Evolutionary conservation across 2,113 vertebrate genomes (phyloP).

Genomic region (Notothenia rossii): DNA sequence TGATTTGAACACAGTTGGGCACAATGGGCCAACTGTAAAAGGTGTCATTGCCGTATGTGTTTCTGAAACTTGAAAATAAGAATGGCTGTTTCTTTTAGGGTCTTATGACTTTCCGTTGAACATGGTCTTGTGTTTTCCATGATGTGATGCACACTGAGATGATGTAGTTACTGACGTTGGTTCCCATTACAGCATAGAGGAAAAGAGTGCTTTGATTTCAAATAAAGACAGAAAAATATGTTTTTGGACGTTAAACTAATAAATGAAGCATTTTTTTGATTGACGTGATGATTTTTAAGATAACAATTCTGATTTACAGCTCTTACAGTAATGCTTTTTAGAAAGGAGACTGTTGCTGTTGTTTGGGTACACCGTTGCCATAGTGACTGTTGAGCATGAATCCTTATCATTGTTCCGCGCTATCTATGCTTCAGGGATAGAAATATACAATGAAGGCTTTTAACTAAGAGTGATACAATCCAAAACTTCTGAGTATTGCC

Average conservation of each 20-base stretch:
- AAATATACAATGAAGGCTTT: constrained; percentile 57
- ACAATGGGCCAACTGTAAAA: constrained; percentile 77
- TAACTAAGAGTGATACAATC: not conserved
- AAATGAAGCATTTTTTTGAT: not conserved
- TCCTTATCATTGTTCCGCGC: constrained; percentile 50
- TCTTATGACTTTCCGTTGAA: constrained; percentile 34
- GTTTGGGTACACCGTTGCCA: constrained; percentile 59
- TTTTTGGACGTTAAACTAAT: not conserved
- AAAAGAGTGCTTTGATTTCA: not conserved
- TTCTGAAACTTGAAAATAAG: constrained; percentile 53
- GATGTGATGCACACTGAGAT: constrained; percentile 48
- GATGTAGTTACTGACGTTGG: constrained; percentile 28
- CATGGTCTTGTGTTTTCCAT: constrained; percentile 56
- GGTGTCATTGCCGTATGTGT: constrained; percentile 64
- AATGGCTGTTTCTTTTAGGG: constrained; percentile 53
- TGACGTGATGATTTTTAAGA: not conserved
- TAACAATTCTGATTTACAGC: not conserved
- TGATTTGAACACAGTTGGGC: constrained; percentile 65
- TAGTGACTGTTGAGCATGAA: constrained; percentile 60
- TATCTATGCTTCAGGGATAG: constrained; percentile 24
- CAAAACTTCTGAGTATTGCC: too few relatives aligned
- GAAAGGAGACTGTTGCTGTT: constrained; percentile 42
- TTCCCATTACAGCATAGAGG: constrained; percentile 1
- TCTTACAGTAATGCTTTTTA: not conserved
- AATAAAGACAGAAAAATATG: constrained; percentile 9